These are phyloP conservation scores for Nothoprocta perdicaria DNA, from an alignment of 2,113 vertebrate species.

Conservation along the genomic window DNA sequence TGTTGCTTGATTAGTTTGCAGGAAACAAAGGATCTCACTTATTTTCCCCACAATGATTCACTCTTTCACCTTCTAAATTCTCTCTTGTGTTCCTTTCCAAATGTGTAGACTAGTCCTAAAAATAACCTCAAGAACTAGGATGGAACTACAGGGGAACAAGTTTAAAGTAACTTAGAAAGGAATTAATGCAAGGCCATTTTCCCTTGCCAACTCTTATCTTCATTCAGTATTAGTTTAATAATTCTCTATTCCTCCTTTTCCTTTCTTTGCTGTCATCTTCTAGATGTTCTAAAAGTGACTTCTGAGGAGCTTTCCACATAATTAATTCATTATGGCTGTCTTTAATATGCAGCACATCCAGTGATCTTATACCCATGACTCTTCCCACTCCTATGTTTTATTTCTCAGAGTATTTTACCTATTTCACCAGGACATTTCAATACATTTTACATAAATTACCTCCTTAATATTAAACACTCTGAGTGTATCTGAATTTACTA, in stretches of 20 bases:
- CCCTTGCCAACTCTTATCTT: not conserved
- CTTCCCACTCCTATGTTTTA: not conserved
- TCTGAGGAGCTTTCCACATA: not conserved
- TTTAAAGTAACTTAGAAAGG: not conserved
- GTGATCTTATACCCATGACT: not conserved
- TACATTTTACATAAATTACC: not conserved
- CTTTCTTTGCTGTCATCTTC: constrained; percentile 11
- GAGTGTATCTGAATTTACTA: not conserved
- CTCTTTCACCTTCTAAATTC: not conserved
- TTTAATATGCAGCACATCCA: not conserved
- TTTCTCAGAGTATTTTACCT: not conserved
- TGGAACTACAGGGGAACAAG: not conserved
- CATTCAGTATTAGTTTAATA: not conserved
- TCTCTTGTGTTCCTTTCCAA: not conserved
- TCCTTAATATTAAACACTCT: not conserved
- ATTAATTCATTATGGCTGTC: not conserved
- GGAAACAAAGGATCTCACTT: not conserved
- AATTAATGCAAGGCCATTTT: not conserved
- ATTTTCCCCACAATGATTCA: not conserved
- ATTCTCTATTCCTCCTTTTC: not conserved
- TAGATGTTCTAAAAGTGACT: not conserved
- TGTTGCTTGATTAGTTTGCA: not conserved
- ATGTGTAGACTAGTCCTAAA: not conserved
- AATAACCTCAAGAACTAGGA: not conserved
- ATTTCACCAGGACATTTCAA: not conserved